These are phyloP conservation scores for Paraescarpia echinospica DNA, from an alignment of 1,140 invertebrate genomes.

Conservation along the genomic window DNA sequence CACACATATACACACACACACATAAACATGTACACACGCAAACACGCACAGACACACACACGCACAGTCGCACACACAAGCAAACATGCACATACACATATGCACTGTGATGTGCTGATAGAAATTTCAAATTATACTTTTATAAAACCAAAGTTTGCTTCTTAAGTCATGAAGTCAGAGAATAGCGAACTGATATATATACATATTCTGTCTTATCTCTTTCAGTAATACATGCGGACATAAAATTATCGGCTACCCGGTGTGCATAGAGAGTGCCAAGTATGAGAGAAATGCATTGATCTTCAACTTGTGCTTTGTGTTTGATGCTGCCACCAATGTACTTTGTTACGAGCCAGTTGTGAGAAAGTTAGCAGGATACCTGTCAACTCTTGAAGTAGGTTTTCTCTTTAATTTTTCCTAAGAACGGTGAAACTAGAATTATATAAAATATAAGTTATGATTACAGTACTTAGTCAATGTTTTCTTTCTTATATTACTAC, in stretches of 20 bases:
- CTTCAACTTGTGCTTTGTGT: conserved; percentile 95
- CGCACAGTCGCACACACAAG: no score
- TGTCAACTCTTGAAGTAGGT: conserved; percentile 67
- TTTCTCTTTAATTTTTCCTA: not conserved
- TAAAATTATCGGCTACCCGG: conserved; percentile 92
- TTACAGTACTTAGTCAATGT: not conserved
- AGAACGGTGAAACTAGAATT: not conserved
- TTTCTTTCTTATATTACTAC: no score
- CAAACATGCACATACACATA: no score
- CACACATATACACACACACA: no score
- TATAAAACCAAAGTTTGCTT: no score
- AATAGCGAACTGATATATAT: not conserved
- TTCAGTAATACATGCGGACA: conserved; percentile 75
- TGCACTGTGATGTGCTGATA: no score
- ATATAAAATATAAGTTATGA: not conserved
- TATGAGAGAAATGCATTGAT: conserved; percentile 92
- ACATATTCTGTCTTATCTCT: not conserved
- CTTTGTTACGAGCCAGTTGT: conserved; percentile 91
- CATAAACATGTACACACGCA: no score
- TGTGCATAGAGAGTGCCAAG: conserved; percentile 83
- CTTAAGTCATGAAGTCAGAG: no score
- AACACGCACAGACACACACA: no score
- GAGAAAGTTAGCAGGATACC: conserved; percentile 88
- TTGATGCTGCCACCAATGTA: conserved; percentile 81
- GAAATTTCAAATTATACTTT: no score